Evolutionary conservation across 2,888 invertebrate species (phyloP).

Genomic region (Conistra vaccinii): DNA sequence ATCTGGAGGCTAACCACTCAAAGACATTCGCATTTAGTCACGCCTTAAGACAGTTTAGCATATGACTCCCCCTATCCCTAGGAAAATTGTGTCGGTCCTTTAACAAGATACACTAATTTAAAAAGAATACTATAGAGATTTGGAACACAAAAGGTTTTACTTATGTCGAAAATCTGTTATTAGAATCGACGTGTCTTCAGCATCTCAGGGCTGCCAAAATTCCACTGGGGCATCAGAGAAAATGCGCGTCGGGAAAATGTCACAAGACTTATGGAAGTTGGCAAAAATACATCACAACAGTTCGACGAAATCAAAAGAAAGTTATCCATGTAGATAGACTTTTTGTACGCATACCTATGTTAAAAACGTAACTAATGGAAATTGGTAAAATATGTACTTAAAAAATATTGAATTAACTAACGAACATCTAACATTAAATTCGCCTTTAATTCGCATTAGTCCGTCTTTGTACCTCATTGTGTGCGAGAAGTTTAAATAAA

Average conservation of each 20-base stretch:
- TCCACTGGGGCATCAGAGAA: background rate
- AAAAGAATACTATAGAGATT: background rate
- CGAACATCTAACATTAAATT: background rate
- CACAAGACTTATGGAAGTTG: background rate
- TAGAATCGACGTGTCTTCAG: background rate
- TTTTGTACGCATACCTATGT: background rate
- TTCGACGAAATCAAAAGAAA: background rate
- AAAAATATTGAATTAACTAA: background rate
- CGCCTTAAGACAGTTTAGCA: background rate
- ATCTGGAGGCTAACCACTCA: too few relatives aligned
- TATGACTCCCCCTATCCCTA: too few relatives aligned
- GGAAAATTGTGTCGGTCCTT: too few relatives aligned
- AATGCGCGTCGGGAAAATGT: background rate
- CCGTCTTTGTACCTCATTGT: too few relatives aligned
- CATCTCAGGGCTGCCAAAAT: background rate
- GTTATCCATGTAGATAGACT: background rate
- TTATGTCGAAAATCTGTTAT: background rate
- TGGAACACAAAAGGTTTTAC: background rate
- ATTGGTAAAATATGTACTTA: background rate
- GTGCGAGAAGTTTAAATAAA: too few relatives aligned
- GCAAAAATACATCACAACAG: background rate
- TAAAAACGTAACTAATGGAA: background rate
- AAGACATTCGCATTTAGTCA: too few relatives aligned
- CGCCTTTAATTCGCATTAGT: too few relatives aligned
- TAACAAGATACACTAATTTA: too few relatives aligned